Conservation (phyloP, 2,888 invertebrate species). For the Clistopyga incitator region DNA sequence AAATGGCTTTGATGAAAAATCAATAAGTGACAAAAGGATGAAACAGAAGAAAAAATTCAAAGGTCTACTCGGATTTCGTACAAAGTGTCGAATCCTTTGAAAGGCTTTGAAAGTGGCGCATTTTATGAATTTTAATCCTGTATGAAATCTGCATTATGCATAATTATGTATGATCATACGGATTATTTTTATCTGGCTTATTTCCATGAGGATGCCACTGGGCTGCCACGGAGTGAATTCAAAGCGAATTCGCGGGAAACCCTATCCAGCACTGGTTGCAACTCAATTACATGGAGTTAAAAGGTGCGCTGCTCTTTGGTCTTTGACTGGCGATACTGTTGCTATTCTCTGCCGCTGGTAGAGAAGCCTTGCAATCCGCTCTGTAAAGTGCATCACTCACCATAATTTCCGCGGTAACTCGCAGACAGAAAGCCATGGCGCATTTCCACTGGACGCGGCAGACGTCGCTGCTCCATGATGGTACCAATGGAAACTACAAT, state of each 20-base stretch:
- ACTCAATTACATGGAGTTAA: constrained; percentile 61
- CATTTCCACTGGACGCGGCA: constrained; percentile 2
- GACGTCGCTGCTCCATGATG: neutral
- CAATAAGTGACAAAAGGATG: neutral
- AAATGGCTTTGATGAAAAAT: neutral
- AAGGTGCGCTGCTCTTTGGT: constrained; percentile 58
- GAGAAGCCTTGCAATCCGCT: constrained; percentile 27
- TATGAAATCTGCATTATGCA: constrained; percentile 1
- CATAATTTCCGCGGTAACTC: constrained; percentile 35
- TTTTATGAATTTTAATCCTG: neutral
- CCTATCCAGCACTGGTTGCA: constrained; percentile 9
- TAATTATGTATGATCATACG: constrained; percentile 2
- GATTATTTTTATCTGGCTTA: constrained; percentile 7
- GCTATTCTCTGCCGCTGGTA: constrained; percentile 9
- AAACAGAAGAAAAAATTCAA: neutral
- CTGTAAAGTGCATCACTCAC: constrained; percentile 57
- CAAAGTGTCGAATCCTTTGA: neutral
- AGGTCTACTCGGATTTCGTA: neutral
- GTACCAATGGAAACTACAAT: neutral
- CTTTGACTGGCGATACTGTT: constrained; percentile 43
- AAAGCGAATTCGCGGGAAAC: constrained; percentile 24
- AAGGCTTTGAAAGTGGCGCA: neutral
- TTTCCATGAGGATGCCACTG: neutral
- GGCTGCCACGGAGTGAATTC: constrained; percentile 17
- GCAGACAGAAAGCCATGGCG: constrained; percentile 7